These are phyloP conservation scores for Podarcis raffonei DNA, from an alignment of 2,113 vertebrate genomes.

Conservation along the genomic window DNA sequence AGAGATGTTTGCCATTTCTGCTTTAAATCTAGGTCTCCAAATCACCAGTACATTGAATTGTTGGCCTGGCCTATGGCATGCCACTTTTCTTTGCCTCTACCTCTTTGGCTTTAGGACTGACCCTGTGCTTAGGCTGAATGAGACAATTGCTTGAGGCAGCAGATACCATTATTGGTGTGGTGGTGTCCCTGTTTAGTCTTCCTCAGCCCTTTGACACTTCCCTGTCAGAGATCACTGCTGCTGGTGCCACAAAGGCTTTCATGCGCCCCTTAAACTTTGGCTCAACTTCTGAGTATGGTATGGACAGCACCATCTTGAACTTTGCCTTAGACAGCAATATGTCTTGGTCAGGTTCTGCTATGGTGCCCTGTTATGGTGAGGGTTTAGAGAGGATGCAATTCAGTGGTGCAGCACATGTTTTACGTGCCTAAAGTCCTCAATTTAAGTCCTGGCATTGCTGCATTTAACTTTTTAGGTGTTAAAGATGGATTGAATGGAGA, in stretches of 20 bases:
- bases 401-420: not conserved
- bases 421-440: not conserved
- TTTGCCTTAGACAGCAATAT: no score
- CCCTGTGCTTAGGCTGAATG: no score
- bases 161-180: no score
- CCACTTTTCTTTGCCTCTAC: not conserved
- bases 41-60: not conserved
- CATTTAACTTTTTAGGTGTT: not conserved
- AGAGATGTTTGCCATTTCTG: not conserved
- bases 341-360: not conserved
- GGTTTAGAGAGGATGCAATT: no score
- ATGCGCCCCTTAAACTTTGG: no score
- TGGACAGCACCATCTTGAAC: no score
- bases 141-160: no score
- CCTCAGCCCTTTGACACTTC: no score
- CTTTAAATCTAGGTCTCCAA: not conserved
- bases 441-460: not conserved
- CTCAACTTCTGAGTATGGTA: no score
- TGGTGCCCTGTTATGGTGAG: not conserved
- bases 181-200: no score
- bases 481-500: not conserved
- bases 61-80: not conserved
- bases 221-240: no score
- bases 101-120: not conserved
- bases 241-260: no score